Percentiles rank a stretch among this genome's conserved stretches.
phyloP scores from a whole-genome alignment of 2,113 vertebrate species.

The Gambusia affinis region DNA sequence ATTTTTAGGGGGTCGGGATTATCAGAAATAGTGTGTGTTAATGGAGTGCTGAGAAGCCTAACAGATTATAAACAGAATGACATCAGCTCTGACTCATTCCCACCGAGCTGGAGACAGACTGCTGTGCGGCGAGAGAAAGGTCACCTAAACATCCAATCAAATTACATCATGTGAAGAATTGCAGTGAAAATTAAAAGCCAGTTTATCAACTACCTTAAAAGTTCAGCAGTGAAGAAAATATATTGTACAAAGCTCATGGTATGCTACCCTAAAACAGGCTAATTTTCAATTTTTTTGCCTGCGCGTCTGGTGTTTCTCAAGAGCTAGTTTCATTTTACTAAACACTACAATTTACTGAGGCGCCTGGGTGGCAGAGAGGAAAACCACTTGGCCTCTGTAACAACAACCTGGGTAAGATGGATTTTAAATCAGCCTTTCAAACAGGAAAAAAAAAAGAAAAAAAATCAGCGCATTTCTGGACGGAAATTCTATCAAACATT shows the following conservation, averaged over 20 bases:
- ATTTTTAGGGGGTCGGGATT: neutral
- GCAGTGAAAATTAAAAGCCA: conserved; percentile 25
- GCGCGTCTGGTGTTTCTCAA: conserved; percentile 42
- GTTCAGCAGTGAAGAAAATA: conserved; percentile 10
- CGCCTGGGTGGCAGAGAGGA: conserved; percentile 71
- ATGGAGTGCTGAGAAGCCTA: conserved; percentile 29
- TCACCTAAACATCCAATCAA: conserved; percentile 53
- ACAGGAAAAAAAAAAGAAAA: conserved; percentile 10
- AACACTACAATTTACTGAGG: conserved; percentile 68
- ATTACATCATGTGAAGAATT: conserved; percentile 61
- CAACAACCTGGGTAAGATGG: conserved; percentile 30
- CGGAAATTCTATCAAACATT: conserved; percentile 19
- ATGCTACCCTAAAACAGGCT: conserved; percentile 15
- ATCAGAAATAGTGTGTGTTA: conserved; percentile 20
- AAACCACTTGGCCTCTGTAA: conserved; percentile 67
- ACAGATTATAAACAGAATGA: conserved; percentile 56
- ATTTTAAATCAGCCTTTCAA: conserved; percentile 33
- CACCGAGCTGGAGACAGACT: conserved; percentile 38
- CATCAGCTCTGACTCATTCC: conserved; percentile 69
- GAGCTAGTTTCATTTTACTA: conserved; percentile 62
- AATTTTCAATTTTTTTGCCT: conserved; percentile 41
- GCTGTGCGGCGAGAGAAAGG: conserved; percentile 48
- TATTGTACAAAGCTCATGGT: conserved; percentile 14
- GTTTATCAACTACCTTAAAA: conserved; percentile 13
- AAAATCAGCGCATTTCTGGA: conserved; percentile 8